These are phyloP conservation scores for Aspidapion aeneum DNA, from an alignment of 2,888 invertebrate genomes.

Conservation along the genomic window DNA sequence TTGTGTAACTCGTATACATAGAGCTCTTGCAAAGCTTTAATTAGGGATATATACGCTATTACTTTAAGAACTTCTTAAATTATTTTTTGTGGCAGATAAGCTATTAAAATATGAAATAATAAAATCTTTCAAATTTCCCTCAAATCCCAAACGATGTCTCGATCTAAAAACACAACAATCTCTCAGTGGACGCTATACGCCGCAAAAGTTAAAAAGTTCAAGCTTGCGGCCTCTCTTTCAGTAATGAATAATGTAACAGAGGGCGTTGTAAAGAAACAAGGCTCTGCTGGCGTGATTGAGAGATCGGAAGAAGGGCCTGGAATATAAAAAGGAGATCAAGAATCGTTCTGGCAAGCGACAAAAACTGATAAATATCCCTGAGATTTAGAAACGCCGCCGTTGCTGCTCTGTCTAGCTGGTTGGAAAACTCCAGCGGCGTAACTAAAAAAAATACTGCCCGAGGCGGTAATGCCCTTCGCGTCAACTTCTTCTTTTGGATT, in stretches of 20 bases:
- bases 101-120: too few species aligned
- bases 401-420: too few species aligned
- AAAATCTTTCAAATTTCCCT: neutral
- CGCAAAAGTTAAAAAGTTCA: neutral
- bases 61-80: too few species aligned
- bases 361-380: slow-evolving; percentile 49
- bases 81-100: too few species aligned
- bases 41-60: too few species aligned
- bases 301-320: slow-evolving; percentile 48
- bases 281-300: slow-evolving; percentile 47
- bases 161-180: neutral
- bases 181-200: neutral
- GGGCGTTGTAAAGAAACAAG: slow-evolving; percentile 49
- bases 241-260: slow-evolving; percentile 51
- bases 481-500: too few species aligned
- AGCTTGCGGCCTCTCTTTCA: neutral
- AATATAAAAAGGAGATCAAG: slow-evolving; percentile 52
- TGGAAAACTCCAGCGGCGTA: too few species aligned
- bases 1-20: too few species aligned
- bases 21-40: too few species aligned
- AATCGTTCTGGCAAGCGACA: slow-evolving; percentile 49
- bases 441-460: too few species aligned
- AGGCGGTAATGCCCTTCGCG: too few species aligned
- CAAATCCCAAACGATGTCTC: neutral
- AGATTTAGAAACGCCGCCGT: slow-evolving; percentile 40